Percentiles rank a stretch among this genome's conserved stretches.
Evolutionary conservation across 2,113 vertebrate species (phyloP).

Genomic region (Cyprinodon variegatus): DNA sequence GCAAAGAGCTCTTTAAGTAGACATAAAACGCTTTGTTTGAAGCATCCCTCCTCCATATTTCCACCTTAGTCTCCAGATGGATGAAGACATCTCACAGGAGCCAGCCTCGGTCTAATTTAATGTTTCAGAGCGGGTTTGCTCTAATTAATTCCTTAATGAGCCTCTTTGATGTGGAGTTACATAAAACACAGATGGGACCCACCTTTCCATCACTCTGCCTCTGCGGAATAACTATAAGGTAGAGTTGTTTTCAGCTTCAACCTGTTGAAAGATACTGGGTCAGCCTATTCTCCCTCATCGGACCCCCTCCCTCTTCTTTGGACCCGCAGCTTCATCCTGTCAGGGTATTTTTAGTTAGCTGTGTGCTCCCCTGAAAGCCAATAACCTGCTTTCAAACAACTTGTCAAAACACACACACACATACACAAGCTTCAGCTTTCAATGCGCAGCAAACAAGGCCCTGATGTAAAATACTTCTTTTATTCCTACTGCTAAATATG

Average conservation of each 20-base stretch:
- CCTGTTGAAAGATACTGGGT: slow-evolving; percentile 36
- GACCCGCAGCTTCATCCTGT: not conserved
- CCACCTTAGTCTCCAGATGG: slow-evolving; percentile 9
- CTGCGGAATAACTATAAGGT: slow-evolving; percentile 1
- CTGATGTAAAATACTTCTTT: slow-evolving; percentile 7
- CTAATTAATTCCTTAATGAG: slow-evolving; percentile 74
- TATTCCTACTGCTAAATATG: not conserved
- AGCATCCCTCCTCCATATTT: slow-evolving; percentile 10
- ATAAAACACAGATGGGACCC: slow-evolving; percentile 51
- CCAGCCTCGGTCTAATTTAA: slow-evolving; percentile 44
- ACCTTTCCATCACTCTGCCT: slow-evolving; percentile 8
- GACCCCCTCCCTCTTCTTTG: slow-evolving; percentile 35
- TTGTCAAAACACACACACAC: slow-evolving; percentile 29
- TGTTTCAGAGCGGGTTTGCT: slow-evolving; percentile 37
- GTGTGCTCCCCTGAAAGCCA: slow-evolving; percentile 53
- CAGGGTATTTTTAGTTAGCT: slow-evolving; percentile 60
- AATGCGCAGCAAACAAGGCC: not conserved
- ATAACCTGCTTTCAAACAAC: slow-evolving; percentile 60
- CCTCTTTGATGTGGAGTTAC: slow-evolving; percentile 54
- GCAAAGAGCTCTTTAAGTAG: not conserved
- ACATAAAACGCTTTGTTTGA: not conserved
- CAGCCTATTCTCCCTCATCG: slow-evolving; percentile 20
- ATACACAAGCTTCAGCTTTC: slow-evolving; percentile 5
- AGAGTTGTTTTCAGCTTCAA: not conserved
- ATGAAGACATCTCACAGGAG: slow-evolving; percentile 40